Conservation (phyloP, 2,113 vertebrate species). For the Empidonax alnorum region DNA sequence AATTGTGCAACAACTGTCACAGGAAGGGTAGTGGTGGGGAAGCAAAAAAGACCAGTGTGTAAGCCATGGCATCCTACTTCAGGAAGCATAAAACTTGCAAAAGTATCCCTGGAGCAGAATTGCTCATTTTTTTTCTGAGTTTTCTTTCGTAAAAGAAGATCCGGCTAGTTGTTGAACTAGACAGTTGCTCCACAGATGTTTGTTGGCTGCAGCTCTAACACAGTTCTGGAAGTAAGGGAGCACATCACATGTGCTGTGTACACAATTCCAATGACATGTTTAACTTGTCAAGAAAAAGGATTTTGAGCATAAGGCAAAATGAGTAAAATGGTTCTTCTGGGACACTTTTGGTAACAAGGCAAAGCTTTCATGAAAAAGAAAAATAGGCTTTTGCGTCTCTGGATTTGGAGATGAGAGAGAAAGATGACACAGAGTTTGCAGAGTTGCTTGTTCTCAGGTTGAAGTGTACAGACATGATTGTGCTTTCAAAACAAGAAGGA, state of each 20-base stretch:
- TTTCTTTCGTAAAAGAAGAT: neutral
- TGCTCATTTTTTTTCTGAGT: neutral
- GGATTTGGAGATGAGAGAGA: neutral
- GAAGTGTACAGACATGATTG: neutral
- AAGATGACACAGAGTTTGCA: neutral
- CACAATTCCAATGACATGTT: neutral
- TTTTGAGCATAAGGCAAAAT: conserved; percentile 23
- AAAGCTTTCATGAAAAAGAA: neutral
- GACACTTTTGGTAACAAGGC: neutral
- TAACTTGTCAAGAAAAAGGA: neutral
- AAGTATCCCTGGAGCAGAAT: neutral
- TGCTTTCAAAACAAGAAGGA: neutral
- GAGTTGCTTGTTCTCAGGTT: neutral
- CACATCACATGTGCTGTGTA: neutral
- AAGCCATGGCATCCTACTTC: neutral
- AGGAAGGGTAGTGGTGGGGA: neutral
- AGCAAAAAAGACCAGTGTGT: neutral
- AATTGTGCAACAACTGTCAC: neutral
- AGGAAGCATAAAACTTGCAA: neutral
- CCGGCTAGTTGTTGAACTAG: neutral
- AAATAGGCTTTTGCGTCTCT: neutral
- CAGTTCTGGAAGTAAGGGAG: neutral
- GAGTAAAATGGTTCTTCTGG: neutral
- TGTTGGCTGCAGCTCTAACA: neutral
- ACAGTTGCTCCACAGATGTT: conserved; percentile 6